Evolutionary conservation across 2,888 invertebrate species (phyloP), one percentile per base, ranked within the genome.

Genomic region (Mycalesis mineus): DNA sequence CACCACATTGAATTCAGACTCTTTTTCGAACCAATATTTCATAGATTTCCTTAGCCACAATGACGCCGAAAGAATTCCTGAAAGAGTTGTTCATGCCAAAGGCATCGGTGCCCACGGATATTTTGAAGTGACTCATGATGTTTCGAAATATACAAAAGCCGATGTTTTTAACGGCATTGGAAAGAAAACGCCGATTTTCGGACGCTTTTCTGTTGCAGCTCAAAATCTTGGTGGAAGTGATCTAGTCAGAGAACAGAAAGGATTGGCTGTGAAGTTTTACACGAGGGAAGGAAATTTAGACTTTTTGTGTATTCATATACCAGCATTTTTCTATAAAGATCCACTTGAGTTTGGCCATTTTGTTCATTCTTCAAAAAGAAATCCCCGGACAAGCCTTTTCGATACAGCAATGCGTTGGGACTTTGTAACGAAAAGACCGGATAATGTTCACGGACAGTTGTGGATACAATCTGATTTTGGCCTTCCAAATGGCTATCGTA

Each of bases 51-150:
- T 94, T 67, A 85, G 93, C 0, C 94, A 96, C 74, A 95, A 96
- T 69, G 92, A 93, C 73, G 90, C 95, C 17, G 97, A 98, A 79
- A 92, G 97, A 58, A 97, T 97, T 69, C 97, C 98, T 0, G 97
- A 98, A 77, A 91, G 98, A 66, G 95, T 97, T 0, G 97, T 96
- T 1, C 97, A 97, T 77, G 97, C 97, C 0, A 98, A 98, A 84
- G 98, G 97, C 60, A 94, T 94, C 40, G 97, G 95, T 14, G 95
- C 95, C 1, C 95, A 94, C 75, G 95, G 94, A 1, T 94, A 94
- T 71, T 95, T 96, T 67, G 94, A 95, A 80, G 94, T 96, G 2
- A 96, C 95, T 0, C 92, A 96, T 68, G 95, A 96, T 77, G 94
- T 96, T 51, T 91, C 92, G 0, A 91, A 93, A 70, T 96, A 95